These are phyloP conservation scores for Bothrops jararaca DNA, from an alignment of 2,113 vertebrate species.

Conservation along the genomic window DNA sequence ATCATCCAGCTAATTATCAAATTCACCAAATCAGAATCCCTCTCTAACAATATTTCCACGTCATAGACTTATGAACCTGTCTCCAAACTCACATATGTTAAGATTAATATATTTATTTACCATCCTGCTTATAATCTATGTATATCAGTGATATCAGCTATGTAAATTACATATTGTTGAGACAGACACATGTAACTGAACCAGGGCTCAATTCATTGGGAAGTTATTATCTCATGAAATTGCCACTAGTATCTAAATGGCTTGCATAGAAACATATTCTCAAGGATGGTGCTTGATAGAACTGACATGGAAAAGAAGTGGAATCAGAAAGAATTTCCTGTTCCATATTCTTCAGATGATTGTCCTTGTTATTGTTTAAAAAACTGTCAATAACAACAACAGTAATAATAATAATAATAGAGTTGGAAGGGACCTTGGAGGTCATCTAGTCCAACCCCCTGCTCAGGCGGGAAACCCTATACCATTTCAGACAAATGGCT, in stretches of 20 bases:
- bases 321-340: neutral
- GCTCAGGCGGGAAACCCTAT: too few relatives aligned
- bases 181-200: neutral
- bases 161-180: neutral
- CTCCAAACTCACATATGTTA: neutral
- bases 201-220: neutral
- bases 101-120: neutral
- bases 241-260: neutral
- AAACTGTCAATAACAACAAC: neutral
- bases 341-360: neutral
- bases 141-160: neutral
- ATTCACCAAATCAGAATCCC: constrained; percentile 23
- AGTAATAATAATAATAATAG: too few relatives aligned
- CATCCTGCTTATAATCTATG: neutral
- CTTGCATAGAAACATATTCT: neutral
- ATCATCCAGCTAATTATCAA: constrained; percentile 1
- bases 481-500: too few relatives aligned
- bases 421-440: too few relatives aligned
- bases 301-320: neutral
- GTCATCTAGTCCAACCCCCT: too few relatives aligned
- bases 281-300: neutral
- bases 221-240: neutral
- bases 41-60: neutral
- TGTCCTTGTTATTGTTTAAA: neutral
- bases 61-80: neutral